These are phyloP conservation scores for Ptychobarbus kaznakovi DNA, from an alignment of 2,797 vertebrate species.

Conservation along the genomic window DNA sequence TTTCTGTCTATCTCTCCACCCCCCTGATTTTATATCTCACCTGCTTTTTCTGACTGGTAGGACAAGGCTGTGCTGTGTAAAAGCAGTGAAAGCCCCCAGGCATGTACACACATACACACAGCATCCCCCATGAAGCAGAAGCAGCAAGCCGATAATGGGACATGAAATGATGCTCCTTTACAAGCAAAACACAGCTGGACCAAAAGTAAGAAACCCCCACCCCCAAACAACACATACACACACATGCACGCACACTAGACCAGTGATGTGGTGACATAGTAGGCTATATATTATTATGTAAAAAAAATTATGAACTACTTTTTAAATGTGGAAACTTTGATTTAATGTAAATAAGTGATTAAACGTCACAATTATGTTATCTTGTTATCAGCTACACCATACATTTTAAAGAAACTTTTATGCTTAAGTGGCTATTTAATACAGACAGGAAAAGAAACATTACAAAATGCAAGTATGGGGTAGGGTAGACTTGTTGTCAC, in stretches of 20 bases:
- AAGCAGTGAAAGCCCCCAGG: constrained; percentile 35
- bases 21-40: neutral
- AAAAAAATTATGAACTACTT: neutral
- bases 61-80: neutral
- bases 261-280: neutral
- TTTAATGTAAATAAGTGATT: neutral
- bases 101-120: constrained; percentile 41
- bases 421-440: neutral
- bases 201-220: constrained; percentile 30
- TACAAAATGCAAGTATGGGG: neutral
- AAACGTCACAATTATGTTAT: neutral
- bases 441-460: neutral
- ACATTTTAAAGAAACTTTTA: neutral
- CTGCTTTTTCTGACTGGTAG: constrained; percentile 31
- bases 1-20: neutral
- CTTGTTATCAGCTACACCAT: neutral
- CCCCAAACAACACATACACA: constrained; percentile 11
- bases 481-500: neutral
- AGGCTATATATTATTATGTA: neutral
- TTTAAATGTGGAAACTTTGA: neutral
- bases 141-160: constrained; percentile 49
- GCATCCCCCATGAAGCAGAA: constrained; percentile 25
- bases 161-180: constrained; percentile 58
- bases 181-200: constrained; percentile 49
- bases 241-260: neutral